These are phyloP conservation scores for Festucalex cinctus DNA, from an alignment of 2,113 vertebrate genomes.

Conservation along the genomic window DNA sequence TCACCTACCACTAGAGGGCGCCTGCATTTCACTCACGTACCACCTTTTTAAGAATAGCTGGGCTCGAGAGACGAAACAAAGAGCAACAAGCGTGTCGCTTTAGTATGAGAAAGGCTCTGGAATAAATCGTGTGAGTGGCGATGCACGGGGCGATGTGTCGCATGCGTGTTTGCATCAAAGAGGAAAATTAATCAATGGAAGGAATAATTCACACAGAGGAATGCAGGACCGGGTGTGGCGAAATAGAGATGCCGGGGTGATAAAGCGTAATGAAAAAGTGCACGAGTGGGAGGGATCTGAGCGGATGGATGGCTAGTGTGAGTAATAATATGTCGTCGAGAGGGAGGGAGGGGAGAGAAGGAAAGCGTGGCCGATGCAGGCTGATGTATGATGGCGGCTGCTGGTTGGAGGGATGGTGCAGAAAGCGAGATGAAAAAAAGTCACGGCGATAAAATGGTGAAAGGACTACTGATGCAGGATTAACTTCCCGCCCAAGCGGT, in stretches of 20 bases:
- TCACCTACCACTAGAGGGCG: not conserved
- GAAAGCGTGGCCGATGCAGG: constrained; percentile 17
- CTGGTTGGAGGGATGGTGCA: constrained; percentile 18
- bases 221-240: constrained; percentile 26
- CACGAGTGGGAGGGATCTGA: constrained; percentile 27
- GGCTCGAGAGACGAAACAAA: not conserved
- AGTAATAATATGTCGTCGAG: constrained; percentile 37
- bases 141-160: not conserved
- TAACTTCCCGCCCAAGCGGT: not conserved
- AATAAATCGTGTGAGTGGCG: constrained; percentile 4
- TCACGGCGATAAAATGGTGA: constrained; percentile 12
- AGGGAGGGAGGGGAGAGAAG: constrained; percentile 20
- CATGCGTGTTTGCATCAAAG: constrained; percentile 20
- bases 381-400: constrained; percentile 41
- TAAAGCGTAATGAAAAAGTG: constrained; percentile 40
- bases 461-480: constrained; percentile 21
- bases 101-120: not conserved
- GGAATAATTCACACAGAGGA: constrained; percentile 9
- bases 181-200: constrained; percentile 21
- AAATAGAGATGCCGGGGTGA: constrained; percentile 21
- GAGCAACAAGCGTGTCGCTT: not conserved
- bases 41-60: not conserved
- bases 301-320: constrained; percentile 29
- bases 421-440: constrained; percentile 23
- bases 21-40: not conserved